A percentile compares a stretch with the other conserved stretches of the same genome.
Conservation (phyloP, 2,797 vertebrate species). For the Adrianichthys oophorus region DNA sequence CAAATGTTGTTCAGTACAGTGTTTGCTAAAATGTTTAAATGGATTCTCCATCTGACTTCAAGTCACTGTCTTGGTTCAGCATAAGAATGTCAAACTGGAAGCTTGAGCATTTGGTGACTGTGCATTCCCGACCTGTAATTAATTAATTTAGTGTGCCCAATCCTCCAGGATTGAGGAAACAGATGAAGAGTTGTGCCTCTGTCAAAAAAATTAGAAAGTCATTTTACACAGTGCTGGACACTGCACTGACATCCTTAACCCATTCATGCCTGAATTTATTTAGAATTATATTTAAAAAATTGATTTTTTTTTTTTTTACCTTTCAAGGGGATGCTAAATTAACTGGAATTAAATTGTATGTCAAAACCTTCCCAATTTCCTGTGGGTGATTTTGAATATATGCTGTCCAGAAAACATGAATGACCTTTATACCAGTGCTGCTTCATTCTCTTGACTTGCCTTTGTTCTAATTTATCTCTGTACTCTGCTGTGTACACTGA, state of each 20-base stretch:
- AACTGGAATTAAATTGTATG: too few relatives aligned
- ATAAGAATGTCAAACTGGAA: slow-evolving; percentile 17
- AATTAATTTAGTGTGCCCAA: slow-evolving; percentile 49
- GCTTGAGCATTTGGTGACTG: slow-evolving; percentile 21
- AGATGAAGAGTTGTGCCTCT: slow-evolving; percentile 36
- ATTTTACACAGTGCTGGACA: slow-evolving; percentile 8
- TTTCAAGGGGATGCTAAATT: too few relatives aligned
- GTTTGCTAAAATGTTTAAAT: background rate
- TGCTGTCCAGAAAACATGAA: slow-evolving; percentile 46
- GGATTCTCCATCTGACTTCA: background rate
- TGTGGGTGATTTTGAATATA: slow-evolving; percentile 51
- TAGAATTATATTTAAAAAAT: too few relatives aligned
- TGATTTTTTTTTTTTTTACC: too few relatives aligned
- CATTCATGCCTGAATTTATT: background rate
- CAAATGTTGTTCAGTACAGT: background rate
- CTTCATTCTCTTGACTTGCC: slow-evolving; percentile 26
- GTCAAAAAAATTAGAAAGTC: slow-evolving; percentile 6
- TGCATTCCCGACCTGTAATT: slow-evolving; percentile 44
- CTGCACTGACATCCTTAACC: slow-evolving; percentile 15
- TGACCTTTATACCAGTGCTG: slow-evolving; percentile 49
- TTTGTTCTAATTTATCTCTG: slow-evolving; percentile 56
- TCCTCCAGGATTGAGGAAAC: slow-evolving; percentile 33
- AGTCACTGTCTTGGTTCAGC: slow-evolving; percentile 1
- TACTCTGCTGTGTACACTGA: slow-evolving; percentile 31
- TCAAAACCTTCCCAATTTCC: slow-evolving; percentile 19